phyloP scores from a whole-genome alignment of 1,140 invertebrate species.

The Drosophila pachea region DNA sequence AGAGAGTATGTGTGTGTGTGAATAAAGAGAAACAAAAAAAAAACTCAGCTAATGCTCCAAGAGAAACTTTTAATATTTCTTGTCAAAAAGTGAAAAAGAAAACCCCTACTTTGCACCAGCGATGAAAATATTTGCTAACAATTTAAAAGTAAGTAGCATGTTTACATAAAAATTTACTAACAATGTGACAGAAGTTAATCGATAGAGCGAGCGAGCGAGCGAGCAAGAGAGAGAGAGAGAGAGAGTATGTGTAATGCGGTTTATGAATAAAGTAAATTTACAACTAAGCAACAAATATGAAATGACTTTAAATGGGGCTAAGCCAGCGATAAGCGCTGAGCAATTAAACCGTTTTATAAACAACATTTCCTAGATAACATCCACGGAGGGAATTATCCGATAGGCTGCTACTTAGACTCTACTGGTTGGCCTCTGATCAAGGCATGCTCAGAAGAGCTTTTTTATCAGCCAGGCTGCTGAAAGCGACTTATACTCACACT shows the following conservation, averaged over 20 bases:
- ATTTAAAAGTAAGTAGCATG: conserved; percentile 63
- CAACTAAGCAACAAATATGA: conserved; percentile 20
- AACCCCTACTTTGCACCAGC: conserved; percentile 28
- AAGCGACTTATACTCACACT: background rate
- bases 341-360: background rate
- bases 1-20: conserved; percentile 55
- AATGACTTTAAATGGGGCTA: conserved; percentile 25
- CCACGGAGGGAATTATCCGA: conserved; percentile 3
- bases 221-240: conserved; percentile 20
- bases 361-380: background rate
- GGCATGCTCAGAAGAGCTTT: too few species aligned
- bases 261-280: conserved; percentile 41
- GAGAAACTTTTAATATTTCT: conserved; percentile 53
- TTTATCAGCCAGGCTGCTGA: too few species aligned
- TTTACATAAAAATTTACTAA: conserved; percentile 55
- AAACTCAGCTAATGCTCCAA: conserved; percentile 33
- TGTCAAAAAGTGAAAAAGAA: conserved; percentile 27
- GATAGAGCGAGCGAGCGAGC: conserved; percentile 5
- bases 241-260: conserved; percentile 48
- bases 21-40: conserved; percentile 34
- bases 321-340: background rate
- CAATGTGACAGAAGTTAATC: conserved; percentile 1
- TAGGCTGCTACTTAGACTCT: too few species aligned
- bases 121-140: conserved; percentile 50
- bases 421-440: too few species aligned